Base-by-base conservation (phyloP, 2,888 invertebrate species). In the Caenorhabditis sp. region DNA sequence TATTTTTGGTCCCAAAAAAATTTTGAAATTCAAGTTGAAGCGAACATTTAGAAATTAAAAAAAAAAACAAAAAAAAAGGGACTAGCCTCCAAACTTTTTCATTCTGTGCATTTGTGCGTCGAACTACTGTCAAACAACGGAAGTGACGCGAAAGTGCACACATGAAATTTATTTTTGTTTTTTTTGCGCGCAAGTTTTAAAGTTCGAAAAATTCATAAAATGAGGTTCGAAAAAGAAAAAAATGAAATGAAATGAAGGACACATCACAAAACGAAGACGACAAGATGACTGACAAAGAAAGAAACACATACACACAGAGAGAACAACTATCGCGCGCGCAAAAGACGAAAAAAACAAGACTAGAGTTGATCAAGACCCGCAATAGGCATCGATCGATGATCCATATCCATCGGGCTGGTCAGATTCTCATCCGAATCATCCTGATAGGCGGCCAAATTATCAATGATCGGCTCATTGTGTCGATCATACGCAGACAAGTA, bases 391-490 rank as follows among this genome's bases (percentile, higher is more conserved):
- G 51, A 8, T 51, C 21, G 19, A 23, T 51, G 51, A 51, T 51
- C 51, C 19, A 51, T 23, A 12, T 51, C 51, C 2, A 51, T 1
- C 21, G 21, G 21, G 8, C 6, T 21, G 51, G 21, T 8, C n/a
- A 51, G 4, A 8, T 19, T 23, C 12, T 51, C 51, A 12, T 51
- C 51, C 10, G 21, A 23, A 51, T 51, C 51, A 2, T 23, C 51
- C 21, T 51, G 51, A 51, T 51, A 51, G 23, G 21, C 51, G 24
- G 75, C 69, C 26, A 75, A 36, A 64, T 75, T 75, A 31, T 69
- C 75, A 49, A 75, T 58, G n/a, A 75, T 54, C 31, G 61, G 54
- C n/a, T 66, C 66, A 51, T 67, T 60, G 49, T 75, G 75, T 55
- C 19, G 17, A 8, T 54, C 67, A 37, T 62, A 49, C 14, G 31